phyloP scores from a whole-genome alignment of 2,113 vertebrate species.

The Indicator maculatus region DNA sequence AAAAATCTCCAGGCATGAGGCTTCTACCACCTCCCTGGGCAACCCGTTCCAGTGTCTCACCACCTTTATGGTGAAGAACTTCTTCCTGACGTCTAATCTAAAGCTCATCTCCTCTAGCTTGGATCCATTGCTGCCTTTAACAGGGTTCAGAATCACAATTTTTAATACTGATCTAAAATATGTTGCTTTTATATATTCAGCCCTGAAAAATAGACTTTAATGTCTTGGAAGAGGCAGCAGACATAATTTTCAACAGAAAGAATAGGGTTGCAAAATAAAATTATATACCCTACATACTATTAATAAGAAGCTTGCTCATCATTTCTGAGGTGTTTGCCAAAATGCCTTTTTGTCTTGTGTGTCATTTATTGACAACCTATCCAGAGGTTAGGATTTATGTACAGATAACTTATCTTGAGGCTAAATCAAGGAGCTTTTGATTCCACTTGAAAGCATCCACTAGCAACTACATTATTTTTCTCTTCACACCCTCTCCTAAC shows the following conservation, averaged over 20 bases:
- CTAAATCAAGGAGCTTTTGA: not conserved
- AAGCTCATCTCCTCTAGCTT: too few species aligned
- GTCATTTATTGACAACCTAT: not conserved
- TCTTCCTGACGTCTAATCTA: too few species aligned
- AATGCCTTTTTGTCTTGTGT: not conserved
- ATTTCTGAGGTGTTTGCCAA: accelerated
- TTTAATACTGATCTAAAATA: not conserved
- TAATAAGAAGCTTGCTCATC: not conserved
- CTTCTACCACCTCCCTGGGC: too few species aligned
- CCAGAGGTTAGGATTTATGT: not conserved
- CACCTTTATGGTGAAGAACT: too few species aligned
- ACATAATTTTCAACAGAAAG: not conserved
- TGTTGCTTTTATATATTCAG: not conserved
- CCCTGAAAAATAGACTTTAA: not conserved
- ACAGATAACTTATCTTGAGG: not conserved
- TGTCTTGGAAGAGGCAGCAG: not conserved
- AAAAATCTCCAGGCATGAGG: too few species aligned
- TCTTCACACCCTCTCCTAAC: not conserved
- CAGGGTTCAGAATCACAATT: not conserved
- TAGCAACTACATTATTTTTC: not conserved
- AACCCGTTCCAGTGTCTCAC: too few species aligned
- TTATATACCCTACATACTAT: accelerated
- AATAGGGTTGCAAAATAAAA: not conserved
- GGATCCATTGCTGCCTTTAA: not conserved
- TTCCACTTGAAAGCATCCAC: not conserved